phyloP scores from a whole-genome alignment of 2,888 invertebrate genomes.

The Trichogramma dendrolimi region DNA sequence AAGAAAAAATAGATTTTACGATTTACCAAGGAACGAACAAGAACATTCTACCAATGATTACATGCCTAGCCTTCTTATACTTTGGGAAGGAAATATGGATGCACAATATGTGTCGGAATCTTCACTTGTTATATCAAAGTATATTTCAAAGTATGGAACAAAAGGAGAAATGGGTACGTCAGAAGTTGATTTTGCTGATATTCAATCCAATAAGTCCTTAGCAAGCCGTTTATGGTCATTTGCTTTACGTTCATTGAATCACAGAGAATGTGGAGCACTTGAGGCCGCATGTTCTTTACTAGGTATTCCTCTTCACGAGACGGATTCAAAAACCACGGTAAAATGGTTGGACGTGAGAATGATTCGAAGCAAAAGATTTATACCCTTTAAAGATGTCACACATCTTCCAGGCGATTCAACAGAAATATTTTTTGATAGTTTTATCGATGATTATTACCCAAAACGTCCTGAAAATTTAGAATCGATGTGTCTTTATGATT shows the following conservation, averaged over 20 bases:
- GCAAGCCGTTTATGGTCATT: slow-evolving; percentile 37
- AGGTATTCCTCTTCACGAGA: slow-evolving; percentile 40
- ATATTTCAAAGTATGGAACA: slow-evolving; percentile 35
- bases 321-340: slow-evolving; percentile 40
- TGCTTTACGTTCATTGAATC: slow-evolving; percentile 35
- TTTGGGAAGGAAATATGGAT: too few relatives aligned
- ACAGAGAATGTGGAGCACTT: slow-evolving; percentile 42
- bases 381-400: slow-evolving; percentile 19
- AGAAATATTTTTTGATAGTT: slow-evolving; percentile 35
- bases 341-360: slow-evolving; percentile 39
- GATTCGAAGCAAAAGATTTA: slow-evolving; percentile 26
- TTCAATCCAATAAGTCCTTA: slow-evolving; percentile 38
- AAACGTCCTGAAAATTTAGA: slow-evolving; percentile 36
- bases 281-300: slow-evolving; percentile 42
- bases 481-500: slow-evolving; percentile 29
- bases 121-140: slow-evolving; percentile 35
- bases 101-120: too few relatives aligned
- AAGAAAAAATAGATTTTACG: slow-evolving; percentile 36
- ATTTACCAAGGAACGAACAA: slow-evolving; percentile 35
- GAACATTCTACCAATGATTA: slow-evolving; percentile 33
- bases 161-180: slow-evolving; percentile 38
- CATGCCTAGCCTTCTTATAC: too few relatives aligned
- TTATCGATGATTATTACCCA: slow-evolving; percentile 39
- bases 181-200: slow-evolving; percentile 30
- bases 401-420: slow-evolving; percentile 31